These are phyloP conservation scores for Percopsis omiscomaycus DNA, from an alignment of 2,797 vertebrate genomes.

Conservation along the genomic window DNA sequence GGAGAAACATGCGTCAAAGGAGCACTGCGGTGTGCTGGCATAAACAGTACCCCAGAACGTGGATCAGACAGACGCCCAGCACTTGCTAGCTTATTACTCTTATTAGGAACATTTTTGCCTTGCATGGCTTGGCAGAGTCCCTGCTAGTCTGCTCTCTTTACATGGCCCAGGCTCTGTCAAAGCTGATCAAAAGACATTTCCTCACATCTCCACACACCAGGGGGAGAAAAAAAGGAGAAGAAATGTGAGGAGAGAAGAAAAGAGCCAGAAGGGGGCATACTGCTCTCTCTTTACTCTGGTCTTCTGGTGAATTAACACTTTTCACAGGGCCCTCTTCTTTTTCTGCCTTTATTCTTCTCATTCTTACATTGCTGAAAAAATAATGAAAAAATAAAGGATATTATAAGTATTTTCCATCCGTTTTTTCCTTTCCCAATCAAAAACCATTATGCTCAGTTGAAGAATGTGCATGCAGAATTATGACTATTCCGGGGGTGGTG, in stretches of 20 bases:
- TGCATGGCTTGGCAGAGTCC: slow-evolving; percentile 74
- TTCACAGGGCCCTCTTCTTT: slow-evolving; percentile 74
- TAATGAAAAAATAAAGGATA: slow-evolving; percentile 33
- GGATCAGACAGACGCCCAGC: slow-evolving; percentile 72
- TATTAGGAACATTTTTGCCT: slow-evolving; percentile 79
- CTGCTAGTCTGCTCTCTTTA: slow-evolving; percentile 73
- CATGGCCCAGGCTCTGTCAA: slow-evolving; percentile 76
- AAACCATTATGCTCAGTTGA: slow-evolving; percentile 77
- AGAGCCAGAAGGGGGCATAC: slow-evolving; percentile 97
- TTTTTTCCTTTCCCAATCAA: slow-evolving; percentile 64
- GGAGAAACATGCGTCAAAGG: slow-evolving; percentile 62
- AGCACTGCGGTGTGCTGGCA: slow-evolving; percentile 69
- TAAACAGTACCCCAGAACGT: slow-evolving; percentile 58
- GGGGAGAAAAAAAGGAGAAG: slow-evolving; percentile 70
- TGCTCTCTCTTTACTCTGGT: slow-evolving; percentile 80
- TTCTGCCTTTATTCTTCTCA: slow-evolving; percentile 44
- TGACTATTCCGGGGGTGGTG: slow-evolving; percentile 51
- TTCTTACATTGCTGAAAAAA: neutral
- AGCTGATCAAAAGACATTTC: slow-evolving; percentile 83
- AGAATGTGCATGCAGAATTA: slow-evolving; percentile 67
- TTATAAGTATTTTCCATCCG: slow-evolving; percentile 52
- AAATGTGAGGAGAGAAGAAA: slow-evolving; percentile 78
- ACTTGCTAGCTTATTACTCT: slow-evolving; percentile 78
- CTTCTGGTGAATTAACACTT: slow-evolving; percentile 79
- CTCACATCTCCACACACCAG: slow-evolving; percentile 78